Evolutionary conservation across 2,113 vertebrate genomes (phyloP), one percentile per base, ranked within the genome.

Genomic region (Anhinga rufa): DNA sequence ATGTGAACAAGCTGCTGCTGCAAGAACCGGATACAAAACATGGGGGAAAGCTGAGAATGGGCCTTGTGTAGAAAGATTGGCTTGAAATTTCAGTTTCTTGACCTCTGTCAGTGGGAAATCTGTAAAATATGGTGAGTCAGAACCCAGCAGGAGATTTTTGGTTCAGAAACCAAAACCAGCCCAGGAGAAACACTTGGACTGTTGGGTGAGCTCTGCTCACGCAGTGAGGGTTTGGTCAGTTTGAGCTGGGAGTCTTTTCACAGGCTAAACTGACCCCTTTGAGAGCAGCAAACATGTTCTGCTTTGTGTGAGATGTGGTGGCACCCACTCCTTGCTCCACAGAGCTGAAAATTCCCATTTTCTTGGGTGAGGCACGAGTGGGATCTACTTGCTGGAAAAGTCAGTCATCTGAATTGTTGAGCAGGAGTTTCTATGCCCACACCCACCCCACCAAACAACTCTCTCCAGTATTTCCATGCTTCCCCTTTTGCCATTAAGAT

Each of bases 401-500:
- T 64, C 52, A 60, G 6, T 86, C 83, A 82, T 75, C 90, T 92
- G 96, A 96, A 88, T 28, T 80, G 86, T 69, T 88, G 94, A 95
- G 88, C 82, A 91, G 89, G 77, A 97, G 3, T 93, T 97, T 97
- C 88, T 96, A 46, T 97, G 82, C 90, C 90, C 94, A 95, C 31
- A 18, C 38, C 26, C 46, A 55, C 34, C 8, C 36, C 28, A 60
- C 16, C 0, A 10, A 42, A 83, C 70, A 51, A 10, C 32, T 42
- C 46, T 86, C 34, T 46, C 52, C 77, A 58, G 44, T 28, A 52
- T 97, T 98, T 98, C 81, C 92, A 82, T 94, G 94, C 91, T 97
- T 98, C 88, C 36, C 19, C 71, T 76, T 94, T 95, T 87, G 87
- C 95, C 69, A 82, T 96, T 95, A 96, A 97, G 94, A 95, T 40